Evolutionary conservation across 2,113 vertebrate species (phyloP).

Genomic region (Potamarius usumacintae): DNA sequence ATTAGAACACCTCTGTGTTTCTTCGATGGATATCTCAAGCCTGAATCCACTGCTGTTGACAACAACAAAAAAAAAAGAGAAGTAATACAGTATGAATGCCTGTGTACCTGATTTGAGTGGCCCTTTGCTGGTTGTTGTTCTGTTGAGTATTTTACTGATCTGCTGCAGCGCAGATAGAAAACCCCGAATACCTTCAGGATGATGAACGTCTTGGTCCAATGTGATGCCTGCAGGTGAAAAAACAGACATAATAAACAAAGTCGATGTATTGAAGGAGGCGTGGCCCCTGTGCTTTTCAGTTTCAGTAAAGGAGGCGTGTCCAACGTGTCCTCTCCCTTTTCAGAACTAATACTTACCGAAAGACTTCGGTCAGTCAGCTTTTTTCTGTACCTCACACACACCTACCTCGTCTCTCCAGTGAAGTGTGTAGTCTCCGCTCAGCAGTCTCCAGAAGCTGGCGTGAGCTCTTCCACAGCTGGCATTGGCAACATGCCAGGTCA

Average conservation of each 20-base stretch:
- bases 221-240: slow-evolving; percentile 71
- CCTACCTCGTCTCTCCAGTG: slow-evolving; percentile 81
- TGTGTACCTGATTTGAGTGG: slow-evolving; percentile 78
- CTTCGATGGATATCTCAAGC: not conserved
- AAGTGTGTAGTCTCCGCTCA: slow-evolving; percentile 79
- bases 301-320: not conserved
- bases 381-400: not conserved
- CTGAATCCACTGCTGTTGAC: not conserved
- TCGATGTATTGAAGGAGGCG: not conserved
- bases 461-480: slow-evolving; percentile 93
- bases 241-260: not conserved
- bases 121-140: slow-evolving; percentile 68
- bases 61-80: not conserved
- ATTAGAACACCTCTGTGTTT: not conserved
- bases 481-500: slow-evolving; percentile 93
- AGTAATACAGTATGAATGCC: not conserved
- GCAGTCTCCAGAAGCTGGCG: slow-evolving; percentile 92
- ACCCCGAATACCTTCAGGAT: slow-evolving; percentile 78
- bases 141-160: slow-evolving; percentile 90
- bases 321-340: not conserved
- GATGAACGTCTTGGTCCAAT: slow-evolving; percentile 68
- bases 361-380: too few species aligned
- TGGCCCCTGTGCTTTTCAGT: not conserved
- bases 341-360: not conserved
- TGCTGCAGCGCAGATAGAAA: slow-evolving; percentile 87